Percentiles rank a stretch among this genome's conserved stretches.
Conservation (phyloP, 2,113 vertebrate species). For the Lates calcarifer region DNA sequence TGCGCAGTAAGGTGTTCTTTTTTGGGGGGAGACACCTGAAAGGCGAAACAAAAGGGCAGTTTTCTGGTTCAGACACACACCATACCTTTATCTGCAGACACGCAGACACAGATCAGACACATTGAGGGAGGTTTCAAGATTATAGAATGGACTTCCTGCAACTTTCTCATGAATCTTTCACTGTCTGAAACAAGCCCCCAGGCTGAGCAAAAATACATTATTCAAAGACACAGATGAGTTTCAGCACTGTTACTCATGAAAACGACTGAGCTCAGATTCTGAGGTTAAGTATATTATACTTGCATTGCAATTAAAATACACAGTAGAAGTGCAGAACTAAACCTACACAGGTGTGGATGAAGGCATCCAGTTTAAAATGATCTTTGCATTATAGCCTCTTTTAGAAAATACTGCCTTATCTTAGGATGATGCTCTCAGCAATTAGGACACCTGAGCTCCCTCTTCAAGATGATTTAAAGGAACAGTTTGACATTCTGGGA, state of each 20-base stretch:
- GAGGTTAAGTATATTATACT: background rate
- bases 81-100: no score
- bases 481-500: no score
- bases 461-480: no score
- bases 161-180: slow-evolving; percentile 18
- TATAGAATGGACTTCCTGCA: background rate
- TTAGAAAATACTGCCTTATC: background rate
- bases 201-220: background rate
- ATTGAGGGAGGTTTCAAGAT: background rate
- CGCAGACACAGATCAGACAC: no score
- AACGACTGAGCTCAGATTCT: background rate
- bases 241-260: no score
- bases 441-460: no score
- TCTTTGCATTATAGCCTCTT: background rate
- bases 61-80: no score
- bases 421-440: background rate
- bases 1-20: background rate
- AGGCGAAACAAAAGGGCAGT: background rate
- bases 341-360: no score
- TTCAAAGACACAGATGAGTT: no score
- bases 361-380: background rate
- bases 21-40: no score
- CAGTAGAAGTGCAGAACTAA: no score
- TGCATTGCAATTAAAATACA: no score
- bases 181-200: background rate